Conservation (phyloP, 2,113 vertebrate species). For the Dolichotis patagonum region DNA sequence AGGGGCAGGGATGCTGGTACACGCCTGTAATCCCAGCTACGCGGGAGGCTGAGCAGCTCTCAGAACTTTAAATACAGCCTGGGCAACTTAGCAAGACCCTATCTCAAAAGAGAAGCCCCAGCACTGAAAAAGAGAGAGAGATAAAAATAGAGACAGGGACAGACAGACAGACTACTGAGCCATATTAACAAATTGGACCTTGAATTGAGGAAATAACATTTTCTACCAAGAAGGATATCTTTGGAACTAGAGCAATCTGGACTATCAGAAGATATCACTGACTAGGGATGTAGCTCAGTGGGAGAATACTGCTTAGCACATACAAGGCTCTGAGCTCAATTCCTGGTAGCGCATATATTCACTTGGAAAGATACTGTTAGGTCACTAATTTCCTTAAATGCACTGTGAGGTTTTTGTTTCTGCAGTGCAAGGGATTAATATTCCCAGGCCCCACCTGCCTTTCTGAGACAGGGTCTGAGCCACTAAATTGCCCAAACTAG, state of each 20-base stretch:
- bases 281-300: not conserved
- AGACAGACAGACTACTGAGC: not conserved
- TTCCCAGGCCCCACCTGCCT: not conserved
- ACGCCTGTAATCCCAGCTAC: not conserved
- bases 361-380: not conserved
- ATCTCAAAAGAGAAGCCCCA: not conserved
- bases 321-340: not conserved
- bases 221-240: not conserved
- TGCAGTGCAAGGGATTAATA: not conserved
- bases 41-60: not conserved
- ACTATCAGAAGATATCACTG: not conserved
- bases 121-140: not conserved
- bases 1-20: not conserved
- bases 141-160: too few relatives aligned
- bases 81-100: not conserved
- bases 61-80: not conserved
- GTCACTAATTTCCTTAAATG: not conserved
- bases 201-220: constrained; percentile 9
- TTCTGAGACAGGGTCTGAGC: not conserved
- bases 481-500: not conserved
- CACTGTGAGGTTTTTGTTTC: not conserved
- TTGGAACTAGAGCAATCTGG: not conserved
- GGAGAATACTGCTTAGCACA: not conserved
- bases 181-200: not conserved
- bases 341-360: not conserved